Evolutionary conservation across 2,888 invertebrate species (phyloP).

Genomic region (Thecophora atra): DNA sequence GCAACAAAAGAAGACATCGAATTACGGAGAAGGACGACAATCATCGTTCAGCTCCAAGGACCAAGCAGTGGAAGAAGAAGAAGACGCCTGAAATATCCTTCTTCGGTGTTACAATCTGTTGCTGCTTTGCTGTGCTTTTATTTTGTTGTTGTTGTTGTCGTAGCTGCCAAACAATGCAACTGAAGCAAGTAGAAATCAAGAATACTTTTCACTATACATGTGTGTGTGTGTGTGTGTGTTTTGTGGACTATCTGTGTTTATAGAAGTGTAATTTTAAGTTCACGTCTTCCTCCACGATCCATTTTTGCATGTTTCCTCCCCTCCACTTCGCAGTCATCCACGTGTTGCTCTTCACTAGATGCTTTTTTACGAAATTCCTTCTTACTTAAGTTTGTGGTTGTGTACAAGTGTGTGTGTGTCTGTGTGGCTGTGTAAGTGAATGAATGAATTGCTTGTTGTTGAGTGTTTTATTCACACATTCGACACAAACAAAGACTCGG

Average conservation of each 20-base stretch:
- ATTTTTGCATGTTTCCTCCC: neutral
- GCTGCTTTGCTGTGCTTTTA: slow-evolving; percentile 17
- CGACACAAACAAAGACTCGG: neutral
- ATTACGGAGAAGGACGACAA: too few relatives aligned
- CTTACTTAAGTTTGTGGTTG: slow-evolving; percentile 7
- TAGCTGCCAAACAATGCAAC: neutral
- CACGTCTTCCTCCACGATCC: neutral
- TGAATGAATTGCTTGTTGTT: neutral
- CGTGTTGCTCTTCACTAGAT: neutral
- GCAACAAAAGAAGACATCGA: slow-evolving; percentile 17
- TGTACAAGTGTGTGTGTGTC: slow-evolving; percentile 16
- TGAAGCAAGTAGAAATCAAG: slow-evolving; percentile 11
- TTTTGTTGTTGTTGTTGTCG: slow-evolving; percentile 9
- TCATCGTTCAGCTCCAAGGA: too few relatives aligned
- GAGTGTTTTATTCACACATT: neutral
- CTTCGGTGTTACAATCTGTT: slow-evolving; percentile 20
- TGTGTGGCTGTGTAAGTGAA: too few relatives aligned
- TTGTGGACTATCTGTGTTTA: neutral
- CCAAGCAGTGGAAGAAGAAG: neutral
- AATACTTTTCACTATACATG: neutral
- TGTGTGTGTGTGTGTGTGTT: slow-evolving; percentile 22
- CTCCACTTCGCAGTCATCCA: neutral
- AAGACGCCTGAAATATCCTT: slow-evolving; percentile 15
- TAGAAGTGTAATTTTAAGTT: slow-evolving; percentile 1
- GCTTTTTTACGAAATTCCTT: slow-evolving; percentile 11